phyloP scores from a whole-genome alignment of 64 coral and sea anemone genomes.

The Platygyra sinensis region DNA sequence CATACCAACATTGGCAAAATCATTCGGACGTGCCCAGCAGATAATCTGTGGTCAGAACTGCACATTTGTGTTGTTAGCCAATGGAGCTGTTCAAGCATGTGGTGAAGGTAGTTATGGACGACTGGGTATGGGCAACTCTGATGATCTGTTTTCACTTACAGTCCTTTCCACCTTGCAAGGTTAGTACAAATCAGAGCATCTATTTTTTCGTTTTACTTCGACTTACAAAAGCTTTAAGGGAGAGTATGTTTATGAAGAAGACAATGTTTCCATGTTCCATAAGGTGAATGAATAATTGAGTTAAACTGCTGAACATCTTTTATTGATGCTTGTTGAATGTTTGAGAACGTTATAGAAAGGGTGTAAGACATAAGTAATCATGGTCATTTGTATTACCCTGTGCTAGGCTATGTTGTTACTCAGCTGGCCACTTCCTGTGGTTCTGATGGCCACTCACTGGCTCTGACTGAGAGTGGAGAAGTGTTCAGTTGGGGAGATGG shows the following conservation, averaged over 20 bases:
- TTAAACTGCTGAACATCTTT: too few species aligned
- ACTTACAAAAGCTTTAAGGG: too few species aligned
- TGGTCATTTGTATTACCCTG: background rate
- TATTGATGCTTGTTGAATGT: too few species aligned
- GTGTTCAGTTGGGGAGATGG: constrained; percentile 95
- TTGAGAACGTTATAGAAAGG: too few species aligned
- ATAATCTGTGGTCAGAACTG: constrained; percentile 88
- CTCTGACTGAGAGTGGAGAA: constrained; percentile 83
- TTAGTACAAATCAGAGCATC: background rate
- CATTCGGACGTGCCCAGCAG: constrained; percentile 70
- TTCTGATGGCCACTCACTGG: constrained; percentile 86
- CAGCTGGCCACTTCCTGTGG: constrained; percentile 82
- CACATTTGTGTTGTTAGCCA: constrained; percentile 71
- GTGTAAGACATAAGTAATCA: too few species aligned
- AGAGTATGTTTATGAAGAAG: too few species aligned
- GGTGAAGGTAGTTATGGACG: constrained; percentile 89
- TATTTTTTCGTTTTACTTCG: background rate
- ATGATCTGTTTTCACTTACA: constrained; percentile 70
- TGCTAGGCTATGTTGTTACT: constrained; percentile 78
- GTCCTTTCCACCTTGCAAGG: constrained; percentile 77
- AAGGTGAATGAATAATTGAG: too few species aligned
- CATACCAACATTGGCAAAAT: constrained; percentile 79
- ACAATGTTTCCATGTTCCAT: too few species aligned
- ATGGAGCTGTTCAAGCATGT: constrained; percentile 74
- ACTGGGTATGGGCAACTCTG: constrained; percentile 90